Evolutionary conservation across 2,888 invertebrate genomes (phyloP).

Genomic region (Leucoptera coffeella): DNA sequence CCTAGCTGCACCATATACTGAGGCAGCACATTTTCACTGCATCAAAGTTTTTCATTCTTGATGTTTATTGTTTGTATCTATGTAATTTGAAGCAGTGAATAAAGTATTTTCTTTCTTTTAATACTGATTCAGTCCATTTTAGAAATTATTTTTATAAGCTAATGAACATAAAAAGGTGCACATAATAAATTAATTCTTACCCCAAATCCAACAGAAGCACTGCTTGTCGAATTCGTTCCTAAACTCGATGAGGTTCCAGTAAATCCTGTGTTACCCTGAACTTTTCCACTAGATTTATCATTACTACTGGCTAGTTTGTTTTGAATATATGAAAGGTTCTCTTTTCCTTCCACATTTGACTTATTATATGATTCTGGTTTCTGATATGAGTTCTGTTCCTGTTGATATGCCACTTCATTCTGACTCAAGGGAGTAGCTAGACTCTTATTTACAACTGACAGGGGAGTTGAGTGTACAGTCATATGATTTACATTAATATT

Average conservation of each 20-base stretch:
- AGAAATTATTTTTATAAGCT: no score
- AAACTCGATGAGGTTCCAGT: conserved; percentile 40
- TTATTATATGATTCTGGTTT: conserved; percentile 45
- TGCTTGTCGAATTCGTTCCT: conserved; percentile 24
- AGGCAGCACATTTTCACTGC: no score
- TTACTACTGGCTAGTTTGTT: conserved; percentile 18
- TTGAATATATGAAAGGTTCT: conserved; percentile 51
- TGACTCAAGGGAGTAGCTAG: conserved; percentile 59
- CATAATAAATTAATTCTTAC: no score
- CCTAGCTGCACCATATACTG: no score
- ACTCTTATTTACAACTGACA: conserved; percentile 57
- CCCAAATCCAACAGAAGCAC: conserved; percentile 42
- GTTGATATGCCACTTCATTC: conserved; percentile 48
- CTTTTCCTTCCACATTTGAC: conserved; percentile 49
- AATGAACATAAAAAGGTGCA: no score
- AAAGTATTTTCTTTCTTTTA: no score
- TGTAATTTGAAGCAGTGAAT: no score
- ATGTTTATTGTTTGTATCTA: no score
- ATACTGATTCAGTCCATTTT: no score
- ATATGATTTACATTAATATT: conserved; percentile 42
- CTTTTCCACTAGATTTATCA: conserved; percentile 24
- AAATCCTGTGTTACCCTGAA: conserved; percentile 16
- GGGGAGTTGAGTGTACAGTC: conserved; percentile 48
- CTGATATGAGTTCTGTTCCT: conserved; percentile 41
- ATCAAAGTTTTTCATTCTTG: no score